phyloP scores from a whole-genome alignment of 1,140 invertebrate genomes.

The Matsumurasca onukii region DNA sequence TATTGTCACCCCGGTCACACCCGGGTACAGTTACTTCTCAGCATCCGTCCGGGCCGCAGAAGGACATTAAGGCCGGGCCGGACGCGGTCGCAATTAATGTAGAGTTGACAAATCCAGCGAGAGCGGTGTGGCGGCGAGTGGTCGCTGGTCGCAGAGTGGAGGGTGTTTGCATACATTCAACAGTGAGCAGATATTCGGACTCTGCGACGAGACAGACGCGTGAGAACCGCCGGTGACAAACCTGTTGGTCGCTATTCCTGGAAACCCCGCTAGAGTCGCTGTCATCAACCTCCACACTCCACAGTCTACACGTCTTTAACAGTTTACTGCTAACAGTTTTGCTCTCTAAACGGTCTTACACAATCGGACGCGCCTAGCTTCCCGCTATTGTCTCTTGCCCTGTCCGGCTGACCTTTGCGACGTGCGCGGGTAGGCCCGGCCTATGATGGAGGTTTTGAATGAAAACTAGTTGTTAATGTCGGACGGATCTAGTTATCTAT shows the following conservation, averaged over 20 bases:
- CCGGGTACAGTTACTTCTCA: neutral
- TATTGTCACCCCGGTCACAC: neutral
- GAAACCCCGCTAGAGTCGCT: conserved; percentile 15
- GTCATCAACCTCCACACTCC: conserved; percentile 9
- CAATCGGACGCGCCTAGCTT: neutral
- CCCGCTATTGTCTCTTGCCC: neutral
- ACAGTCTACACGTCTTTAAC: neutral
- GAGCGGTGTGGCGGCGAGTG: no score
- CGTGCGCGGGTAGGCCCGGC: no score
- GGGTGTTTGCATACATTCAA: conserved; percentile 13
- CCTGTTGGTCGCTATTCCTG: conserved; percentile 8
- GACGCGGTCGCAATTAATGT: no score
- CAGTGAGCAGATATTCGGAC: neutral
- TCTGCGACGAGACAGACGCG: neutral
- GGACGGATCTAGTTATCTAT: no score
- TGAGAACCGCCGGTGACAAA: conserved; percentile 10
- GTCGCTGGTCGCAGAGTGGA: no score
- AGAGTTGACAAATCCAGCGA: no score
- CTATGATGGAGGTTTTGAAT: no score
- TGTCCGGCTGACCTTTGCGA: neutral
- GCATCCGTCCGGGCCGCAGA: neutral
- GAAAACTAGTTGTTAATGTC: no score
- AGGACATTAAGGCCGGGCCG: neutral
- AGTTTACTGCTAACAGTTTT: neutral
- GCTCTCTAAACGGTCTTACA: neutral